Evolutionary conservation across 2,888 invertebrate species (phyloP).

Genomic region (Coenonympha arcania): DNA sequence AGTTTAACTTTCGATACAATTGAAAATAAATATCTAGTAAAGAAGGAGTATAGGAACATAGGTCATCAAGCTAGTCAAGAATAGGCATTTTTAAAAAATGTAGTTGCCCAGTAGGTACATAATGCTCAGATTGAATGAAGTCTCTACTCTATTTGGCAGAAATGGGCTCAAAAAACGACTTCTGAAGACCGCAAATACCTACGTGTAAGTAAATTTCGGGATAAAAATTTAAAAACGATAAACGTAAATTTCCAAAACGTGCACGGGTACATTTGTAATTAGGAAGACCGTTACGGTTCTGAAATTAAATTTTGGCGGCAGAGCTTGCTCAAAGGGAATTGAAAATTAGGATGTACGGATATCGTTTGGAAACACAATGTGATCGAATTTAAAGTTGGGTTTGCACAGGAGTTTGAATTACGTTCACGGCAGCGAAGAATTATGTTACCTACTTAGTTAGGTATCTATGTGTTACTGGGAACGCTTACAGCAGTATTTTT

Average conservation of each 20-base stretch:
- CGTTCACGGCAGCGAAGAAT: not conserved
- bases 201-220: too few relatives aligned
- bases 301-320: conserved; percentile 29
- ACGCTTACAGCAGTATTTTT: not conserved
- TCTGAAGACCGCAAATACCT: too few relatives aligned
- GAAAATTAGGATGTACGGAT: conserved; percentile 29
- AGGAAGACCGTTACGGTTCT: conserved; percentile 29
- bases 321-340: conserved; percentile 31
- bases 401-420: conserved; percentile 7
- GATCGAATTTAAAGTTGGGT: conserved; percentile 18
- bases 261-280: conserved; percentile 30
- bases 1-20: too few relatives aligned
- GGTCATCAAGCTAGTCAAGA: too few relatives aligned
- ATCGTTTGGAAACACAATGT: conserved; percentile 20
- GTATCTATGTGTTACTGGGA: not conserved
- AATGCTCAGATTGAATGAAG: too few relatives aligned
- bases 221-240: too few relatives aligned
- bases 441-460: not conserved
- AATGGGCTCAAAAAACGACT: too few relatives aligned
- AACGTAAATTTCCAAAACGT: conserved; percentile 27
- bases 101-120: too few relatives aligned
- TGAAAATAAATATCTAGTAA: too few relatives aligned
- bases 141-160: too few relatives aligned
- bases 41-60: too few relatives aligned
- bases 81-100: too few relatives aligned